phyloP scores from a whole-genome alignment of 2,888 invertebrate species.

The Exocentrus adspersus region DNA sequence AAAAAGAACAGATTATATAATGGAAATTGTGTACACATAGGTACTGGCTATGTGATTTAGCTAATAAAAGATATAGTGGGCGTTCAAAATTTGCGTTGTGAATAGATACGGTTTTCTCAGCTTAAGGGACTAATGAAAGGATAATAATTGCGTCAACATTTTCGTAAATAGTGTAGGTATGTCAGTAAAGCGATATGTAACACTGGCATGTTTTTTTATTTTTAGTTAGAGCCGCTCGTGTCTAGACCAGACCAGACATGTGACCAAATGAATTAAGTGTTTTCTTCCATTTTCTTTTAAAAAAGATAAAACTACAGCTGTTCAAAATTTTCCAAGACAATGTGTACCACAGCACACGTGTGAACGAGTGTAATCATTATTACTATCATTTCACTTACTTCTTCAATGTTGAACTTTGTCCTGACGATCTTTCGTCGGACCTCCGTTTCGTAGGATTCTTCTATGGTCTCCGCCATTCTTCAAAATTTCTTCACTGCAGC shows the following conservation, averaged over 20 bases:
- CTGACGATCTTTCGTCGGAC: conserved; percentile 76
- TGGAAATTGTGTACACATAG: no score
- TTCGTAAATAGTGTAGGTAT: background rate
- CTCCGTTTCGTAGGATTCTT: conserved; percentile 76
- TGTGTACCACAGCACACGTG: background rate
- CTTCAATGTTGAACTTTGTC: conserved; percentile 77
- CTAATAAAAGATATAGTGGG: background rate
- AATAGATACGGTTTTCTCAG: no score
- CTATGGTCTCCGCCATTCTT: conserved; percentile 74
- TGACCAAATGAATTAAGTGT: no score
- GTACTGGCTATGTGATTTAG: background rate
- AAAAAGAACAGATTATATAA: background rate
- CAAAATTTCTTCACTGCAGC: conserved; percentile 31
- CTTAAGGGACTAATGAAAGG: no score
- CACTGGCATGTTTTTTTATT: background rate
- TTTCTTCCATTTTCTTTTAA: no score
- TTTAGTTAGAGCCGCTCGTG: background rate
- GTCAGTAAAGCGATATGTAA: background rate
- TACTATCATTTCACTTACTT: conserved; percentile 67
- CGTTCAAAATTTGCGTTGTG: background rate
- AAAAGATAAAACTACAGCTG: no score
- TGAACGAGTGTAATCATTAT: conserved; percentile 9
- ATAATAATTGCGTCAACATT: no score
- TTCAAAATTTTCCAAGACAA: background rate
- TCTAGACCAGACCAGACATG: no score